Evolutionary conservation across 2,888 invertebrate species (phyloP), one percentile per base, ranked within the genome.

Genomic region (Ectobius pallidus): DNA sequence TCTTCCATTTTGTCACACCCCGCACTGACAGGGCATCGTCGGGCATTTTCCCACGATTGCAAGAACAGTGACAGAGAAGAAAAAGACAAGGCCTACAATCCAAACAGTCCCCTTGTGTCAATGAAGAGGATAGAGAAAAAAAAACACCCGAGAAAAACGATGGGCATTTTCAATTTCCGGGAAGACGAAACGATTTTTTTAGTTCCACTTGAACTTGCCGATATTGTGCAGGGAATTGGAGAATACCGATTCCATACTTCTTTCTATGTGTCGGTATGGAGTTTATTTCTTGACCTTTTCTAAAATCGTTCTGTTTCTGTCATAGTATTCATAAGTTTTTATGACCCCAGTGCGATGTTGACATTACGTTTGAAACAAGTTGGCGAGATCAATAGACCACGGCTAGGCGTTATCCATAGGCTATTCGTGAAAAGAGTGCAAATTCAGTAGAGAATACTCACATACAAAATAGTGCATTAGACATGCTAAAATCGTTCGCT

Each of bases 1-100:
- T 72, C 49, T 46, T 46, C 46, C 62, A 49, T 62, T 73, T 73
- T 73, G 72, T 73, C 72, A 73, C 69, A 69, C 69, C 46, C 69
- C 30, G n/a, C 4, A 6, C 32, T 58, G 27, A 30, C 58, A 58
- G n/a, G 32, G n/a, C 14, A 25, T 30, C 16, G 30, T 20, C n/a
- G 30, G 27, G 58, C 30, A 16, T 3, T 58, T 58, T 58, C 58
- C 58, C 58, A 58, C 58, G 58, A 34, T 11, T 34, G 6, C 11
- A 34, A 6, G 34, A n/a, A n/a, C n/a, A n/a, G 16, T 52, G 6
- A 39, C 52, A 20, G 11, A 18, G 52, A 22, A 20, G 3, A 3
- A 20, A 20, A 1, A 25, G 52, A 16, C 25, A 3, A 52, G 18
- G 22, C 49, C 9, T 11, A 22, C 18, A 49, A n/a, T 9, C 49